A percentile compares a stretch with the other conserved stretches of the same genome.
Evolutionary conservation across 2,888 invertebrate genomes (phyloP).

Genomic region (Doris montereyensis): DNA sequence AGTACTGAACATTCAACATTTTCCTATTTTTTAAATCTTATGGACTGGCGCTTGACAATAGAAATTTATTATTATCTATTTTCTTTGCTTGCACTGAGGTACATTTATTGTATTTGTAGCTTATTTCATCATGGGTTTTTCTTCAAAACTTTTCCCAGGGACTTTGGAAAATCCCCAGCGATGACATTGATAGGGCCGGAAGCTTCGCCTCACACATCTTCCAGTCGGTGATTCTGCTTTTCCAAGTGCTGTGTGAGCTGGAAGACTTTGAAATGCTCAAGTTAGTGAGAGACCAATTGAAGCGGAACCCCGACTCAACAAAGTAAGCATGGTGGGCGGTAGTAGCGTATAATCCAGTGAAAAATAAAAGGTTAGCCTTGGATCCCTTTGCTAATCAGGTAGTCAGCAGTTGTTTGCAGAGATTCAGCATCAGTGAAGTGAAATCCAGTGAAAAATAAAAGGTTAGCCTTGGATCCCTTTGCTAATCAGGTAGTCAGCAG

Average conservation of each 20-base stretch:
- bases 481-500: too few species aligned
- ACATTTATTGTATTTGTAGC: too few species aligned
- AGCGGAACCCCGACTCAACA: slow-evolving; percentile 86
- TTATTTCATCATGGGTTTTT: too few species aligned
- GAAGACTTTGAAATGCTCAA: slow-evolving; percentile 86
- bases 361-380: too few species aligned
- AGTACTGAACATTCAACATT: too few species aligned
- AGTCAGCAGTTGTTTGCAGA: not conserved
- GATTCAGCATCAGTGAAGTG: not conserved
- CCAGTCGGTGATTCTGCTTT: slow-evolving; percentile 84
- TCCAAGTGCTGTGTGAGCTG: slow-evolving; percentile 85
- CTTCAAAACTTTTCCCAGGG: slow-evolving; percentile 79
- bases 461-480: too few species aligned
- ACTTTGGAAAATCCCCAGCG: slow-evolving; percentile 91
- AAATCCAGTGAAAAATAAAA: too few species aligned
- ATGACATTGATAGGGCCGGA: slow-evolving; percentile 92
- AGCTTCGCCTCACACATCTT: slow-evolving; percentile 93
- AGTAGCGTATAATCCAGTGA: not conserved
- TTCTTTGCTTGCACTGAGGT: too few species aligned
- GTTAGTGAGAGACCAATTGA: slow-evolving; percentile 85
- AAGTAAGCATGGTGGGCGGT: slow-evolving; percentile 82
- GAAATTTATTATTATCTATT: too few species aligned
- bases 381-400: too few species aligned
- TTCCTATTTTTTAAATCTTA: too few species aligned
- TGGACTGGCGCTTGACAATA: too few species aligned